Base-by-base conservation (phyloP, 1,140 invertebrate genomes). In the Pemphigus obesinymphae region DNA sequence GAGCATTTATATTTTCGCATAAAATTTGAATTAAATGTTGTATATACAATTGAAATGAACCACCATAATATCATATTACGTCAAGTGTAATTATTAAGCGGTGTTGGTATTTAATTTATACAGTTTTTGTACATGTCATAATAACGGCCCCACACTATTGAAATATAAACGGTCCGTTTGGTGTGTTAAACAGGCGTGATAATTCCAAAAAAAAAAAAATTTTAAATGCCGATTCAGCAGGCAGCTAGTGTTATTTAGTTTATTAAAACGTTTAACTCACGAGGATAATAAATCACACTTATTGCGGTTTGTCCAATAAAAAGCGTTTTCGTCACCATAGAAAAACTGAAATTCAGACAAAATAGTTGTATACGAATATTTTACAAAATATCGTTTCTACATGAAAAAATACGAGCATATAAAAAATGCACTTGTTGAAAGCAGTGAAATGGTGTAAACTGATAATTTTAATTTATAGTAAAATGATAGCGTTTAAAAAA, bases 41-140 rank as follows among this genome's bases (percentile, higher is more conserved):
- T 20, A n/a, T 45, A 70, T 70, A 26, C 1, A 50, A 73, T 1
- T 48, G 15, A 72, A 72, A 72, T 72, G 3, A 73, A 48, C 31
- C 45, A n/a, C n/a, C 29, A 13, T 11, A 29, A 4, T 31, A 31
- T 73, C 17, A 20, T 50, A 73, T 34, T n/a, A n/a, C n/a, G 29
- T 10, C 43, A 17, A 48, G 29, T 72, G n/a, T n/a, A n/a, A n/a
- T n/a, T 31, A 72, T 48, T 29, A 20, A 72, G 26, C 23, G 40
- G 3, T 72, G 17, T 72, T 29, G 15, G 66, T 70, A 43, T 70
- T 70, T 17, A 70, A 50, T 73, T 73, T 31, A 50, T 73, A 73
- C 10, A 17, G 8, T 31, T 31, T 31, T 31, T 50, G 45, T 70
- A 45, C 10, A 31, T 29, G 26, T 73, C 50, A 29, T 73, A 50